Base-by-base conservation (phyloP, 2,888 invertebrate species). In the Lampropteryx suffumata region DNA sequence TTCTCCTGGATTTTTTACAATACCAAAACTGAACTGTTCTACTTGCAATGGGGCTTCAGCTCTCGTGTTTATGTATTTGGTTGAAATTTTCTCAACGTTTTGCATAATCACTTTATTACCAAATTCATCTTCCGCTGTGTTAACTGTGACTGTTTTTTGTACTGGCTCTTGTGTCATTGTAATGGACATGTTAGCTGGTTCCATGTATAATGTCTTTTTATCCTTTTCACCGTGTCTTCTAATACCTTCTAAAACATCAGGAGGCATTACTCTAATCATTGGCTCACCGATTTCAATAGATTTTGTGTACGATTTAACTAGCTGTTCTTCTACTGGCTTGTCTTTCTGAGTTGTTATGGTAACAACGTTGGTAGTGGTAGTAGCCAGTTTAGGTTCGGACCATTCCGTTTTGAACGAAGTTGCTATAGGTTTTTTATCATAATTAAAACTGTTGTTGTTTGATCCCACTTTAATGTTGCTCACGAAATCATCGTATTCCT, bases 101-200 rank as follows among this genome's bases (percentile, higher is more conserved):
- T 90, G 90, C 33, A 86, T 90, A 6, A 90, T 87, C 0, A 90
- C 78, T 77, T 89, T 90, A 43, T 91, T 91, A 0, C 91, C 91
- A 48, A 76, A 87, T 64, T 85, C 89, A 47, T 91, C 91, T 75
- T 91, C 90, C 3, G 83, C 76, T 1, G 90, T 89, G 56, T 90
- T 91, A 0, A 91, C 90, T 12, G 89, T 89, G 1, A 91, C 90
- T 0, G 82, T 85, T 71, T 91, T 91, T 63, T 91, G 90, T 47
- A 84, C 73, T 6, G 90, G 91, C 47, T 90, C 89, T 63, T 90
- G 88, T 7, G 84, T 85, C 88, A 89, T 88, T 3, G 86, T 88
- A 26, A 89, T 62, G 7, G 85, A 85, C 55, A 86, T 81, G 48
- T 76, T 90, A 3, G 81, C 79, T 26, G 90, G 88, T 70, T 90